A percentile compares a stretch with the other conserved stretches of the same genome.
Evolutionary conservation across 2,797 vertebrate species (phyloP).

Genomic region (Gymnoscopelus braueri): DNA sequence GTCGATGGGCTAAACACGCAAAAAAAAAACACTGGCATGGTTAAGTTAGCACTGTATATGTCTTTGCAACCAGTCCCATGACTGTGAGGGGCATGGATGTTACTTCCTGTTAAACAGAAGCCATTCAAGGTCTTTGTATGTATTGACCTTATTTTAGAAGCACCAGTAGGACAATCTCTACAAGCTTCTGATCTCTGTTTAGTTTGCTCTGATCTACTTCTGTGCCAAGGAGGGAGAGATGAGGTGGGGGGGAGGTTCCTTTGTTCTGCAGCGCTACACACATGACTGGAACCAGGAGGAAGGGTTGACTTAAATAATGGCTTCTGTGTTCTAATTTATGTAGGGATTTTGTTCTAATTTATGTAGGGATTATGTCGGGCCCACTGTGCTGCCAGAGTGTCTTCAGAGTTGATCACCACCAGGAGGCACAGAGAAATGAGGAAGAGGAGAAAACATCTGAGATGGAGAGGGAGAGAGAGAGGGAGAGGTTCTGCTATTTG

Average conservation of each 20-base stretch:
- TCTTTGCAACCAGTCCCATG: no score
- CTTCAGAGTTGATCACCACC: constrained; percentile 52
- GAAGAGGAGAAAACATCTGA: constrained; percentile 27
- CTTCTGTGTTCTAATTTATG: constrained; percentile 71
- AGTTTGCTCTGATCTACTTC: constrained; percentile 52
- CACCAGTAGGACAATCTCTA: constrained; percentile 33
- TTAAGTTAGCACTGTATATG: no score
- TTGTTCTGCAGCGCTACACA: constrained; percentile 62
- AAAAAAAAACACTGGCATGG: no score
- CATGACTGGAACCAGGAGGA: constrained; percentile 47
- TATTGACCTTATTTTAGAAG: constrained; percentile 25
- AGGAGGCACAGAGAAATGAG: constrained; percentile 42
- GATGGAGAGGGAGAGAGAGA: constrained; percentile 22
- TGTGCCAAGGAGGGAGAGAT: constrained; percentile 37
- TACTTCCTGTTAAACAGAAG: no score
- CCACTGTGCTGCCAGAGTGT: constrained; percentile 41
- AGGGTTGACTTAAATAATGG: constrained; percentile 65
- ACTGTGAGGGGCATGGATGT: no score
- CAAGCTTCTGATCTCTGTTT: constrained; percentile 25
- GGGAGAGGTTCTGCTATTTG: constrained; percentile 53
- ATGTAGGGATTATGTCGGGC: no score
- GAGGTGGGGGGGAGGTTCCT: constrained; percentile 41
- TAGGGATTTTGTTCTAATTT: constrained; percentile 50
- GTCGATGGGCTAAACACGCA: no score
- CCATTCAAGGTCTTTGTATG: constrained; percentile 15